Conservation (phyloP, 2,888 invertebrate genomes). For the Ophion slaviceki region DNA sequence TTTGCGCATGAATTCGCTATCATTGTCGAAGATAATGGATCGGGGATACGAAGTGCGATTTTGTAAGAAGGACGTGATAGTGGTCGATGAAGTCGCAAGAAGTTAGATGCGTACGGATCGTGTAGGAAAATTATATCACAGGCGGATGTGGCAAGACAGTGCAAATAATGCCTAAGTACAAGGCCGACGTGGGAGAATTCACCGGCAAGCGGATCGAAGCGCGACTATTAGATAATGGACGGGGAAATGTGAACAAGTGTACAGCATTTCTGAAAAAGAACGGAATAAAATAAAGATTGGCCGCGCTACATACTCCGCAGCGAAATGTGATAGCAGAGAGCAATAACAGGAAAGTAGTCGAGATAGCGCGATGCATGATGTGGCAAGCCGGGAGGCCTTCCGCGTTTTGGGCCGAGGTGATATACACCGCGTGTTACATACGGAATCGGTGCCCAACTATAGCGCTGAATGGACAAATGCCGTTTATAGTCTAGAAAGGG, state of each 20-base stretch:
- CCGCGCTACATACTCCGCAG: slow-evolving; percentile 30
- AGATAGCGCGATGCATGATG: slow-evolving; percentile 39
- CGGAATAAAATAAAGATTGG: slow-evolving; percentile 28
- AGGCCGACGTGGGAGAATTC: no score
- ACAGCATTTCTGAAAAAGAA: slow-evolving; percentile 2
- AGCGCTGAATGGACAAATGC: slow-evolving; percentile 34
- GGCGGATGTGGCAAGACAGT: slow-evolving; percentile 24
- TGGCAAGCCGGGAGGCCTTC: slow-evolving; percentile 15
- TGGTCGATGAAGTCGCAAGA: slow-evolving; percentile 18
- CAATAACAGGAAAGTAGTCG: slow-evolving; percentile 36
- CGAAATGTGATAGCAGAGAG: slow-evolving; percentile 39
- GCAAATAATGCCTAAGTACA: slow-evolving; percentile 3
- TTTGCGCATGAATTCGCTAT: slow-evolving; percentile 46
- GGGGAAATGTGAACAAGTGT: background rate
- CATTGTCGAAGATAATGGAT: slow-evolving; percentile 53
- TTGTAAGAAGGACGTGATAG: slow-evolving; percentile 40
- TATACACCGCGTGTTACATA: slow-evolving; percentile 25
- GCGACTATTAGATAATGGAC: no score
- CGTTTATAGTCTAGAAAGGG: slow-evolving; percentile 55
- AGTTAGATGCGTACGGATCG: slow-evolving; percentile 34
- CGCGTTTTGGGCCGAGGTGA: slow-evolving; percentile 42
- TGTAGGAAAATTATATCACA: slow-evolving; percentile 49
- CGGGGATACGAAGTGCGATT: slow-evolving; percentile 38
- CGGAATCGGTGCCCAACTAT: slow-evolving; percentile 28
- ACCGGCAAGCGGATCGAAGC: no score